These are phyloP conservation scores for Colius striatus DNA, from an alignment of 2,113 vertebrate species.

Conservation along the genomic window DNA sequence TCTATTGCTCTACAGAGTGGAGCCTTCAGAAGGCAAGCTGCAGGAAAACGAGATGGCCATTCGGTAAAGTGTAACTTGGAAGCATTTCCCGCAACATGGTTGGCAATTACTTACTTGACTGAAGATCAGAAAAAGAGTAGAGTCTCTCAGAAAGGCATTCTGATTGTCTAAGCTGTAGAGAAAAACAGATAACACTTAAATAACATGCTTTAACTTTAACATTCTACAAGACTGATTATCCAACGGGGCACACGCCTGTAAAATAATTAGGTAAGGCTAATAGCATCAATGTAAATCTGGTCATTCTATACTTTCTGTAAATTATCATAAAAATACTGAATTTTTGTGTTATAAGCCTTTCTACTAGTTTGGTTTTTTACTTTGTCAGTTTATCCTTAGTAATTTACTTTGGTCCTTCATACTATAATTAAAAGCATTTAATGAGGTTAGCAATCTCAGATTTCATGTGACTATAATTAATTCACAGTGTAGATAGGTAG, in stretches of 20 bases:
- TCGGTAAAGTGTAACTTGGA: neutral
- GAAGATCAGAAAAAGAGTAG: slow-evolving; percentile 87
- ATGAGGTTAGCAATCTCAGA: neutral
- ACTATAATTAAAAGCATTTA: neutral
- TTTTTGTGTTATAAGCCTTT: neutral
- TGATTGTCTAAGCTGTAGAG: slow-evolving; percentile 79
- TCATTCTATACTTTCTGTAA: neutral
- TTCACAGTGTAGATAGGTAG: neutral
- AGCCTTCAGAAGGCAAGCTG: neutral
- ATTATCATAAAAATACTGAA: neutral
- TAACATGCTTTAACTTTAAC: neutral
- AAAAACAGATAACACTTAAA: neutral
- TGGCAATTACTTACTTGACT: slow-evolving; percentile 87
- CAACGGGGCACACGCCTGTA: neutral
- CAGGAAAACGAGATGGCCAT: neutral
- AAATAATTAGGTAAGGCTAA: neutral
- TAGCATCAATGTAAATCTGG: neutral
- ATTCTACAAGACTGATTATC: neutral
- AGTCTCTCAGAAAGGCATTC: slow-evolving; percentile 79
- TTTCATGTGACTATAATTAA: neutral
- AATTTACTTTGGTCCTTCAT: neutral
- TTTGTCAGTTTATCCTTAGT: neutral
- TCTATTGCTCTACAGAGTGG: neutral
- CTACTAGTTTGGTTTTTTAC: neutral
- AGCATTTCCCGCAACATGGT: neutral